Conservation (phyloP, 2,888 invertebrate genomes). For the Sepioteuthis lessoniana region DNA sequence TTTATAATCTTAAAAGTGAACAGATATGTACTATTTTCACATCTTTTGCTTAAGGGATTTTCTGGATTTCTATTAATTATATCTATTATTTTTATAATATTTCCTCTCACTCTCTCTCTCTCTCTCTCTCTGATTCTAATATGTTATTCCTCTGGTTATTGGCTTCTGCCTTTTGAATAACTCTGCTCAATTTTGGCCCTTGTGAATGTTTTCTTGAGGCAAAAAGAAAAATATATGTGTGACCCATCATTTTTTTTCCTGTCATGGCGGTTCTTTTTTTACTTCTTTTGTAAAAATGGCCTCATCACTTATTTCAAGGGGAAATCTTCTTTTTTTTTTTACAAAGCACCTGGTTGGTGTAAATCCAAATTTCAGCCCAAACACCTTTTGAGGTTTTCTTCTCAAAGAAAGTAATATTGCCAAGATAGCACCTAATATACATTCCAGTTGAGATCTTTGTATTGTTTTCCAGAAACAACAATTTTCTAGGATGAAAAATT, state of each 20-base stretch:
- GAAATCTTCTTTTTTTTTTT: background rate
- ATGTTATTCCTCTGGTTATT: background rate
- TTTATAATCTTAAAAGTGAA: background rate
- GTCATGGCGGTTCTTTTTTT: background rate
- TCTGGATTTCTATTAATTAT: background rate
- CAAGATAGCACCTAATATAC: background rate
- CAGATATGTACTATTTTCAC: background rate
- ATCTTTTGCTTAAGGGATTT: background rate
- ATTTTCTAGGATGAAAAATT: background rate
- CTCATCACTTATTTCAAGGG: background rate
- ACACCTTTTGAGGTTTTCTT: background rate
- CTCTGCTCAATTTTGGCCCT: background rate
- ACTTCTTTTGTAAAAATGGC: background rate
- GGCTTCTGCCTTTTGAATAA: background rate
- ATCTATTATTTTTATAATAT: background rate
- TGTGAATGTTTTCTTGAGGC: background rate
- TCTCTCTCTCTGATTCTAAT: background rate
- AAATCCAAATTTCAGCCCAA: background rate
- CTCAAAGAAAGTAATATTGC: background rate
- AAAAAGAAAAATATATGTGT: background rate
- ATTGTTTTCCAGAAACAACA: background rate
- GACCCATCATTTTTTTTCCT: background rate
- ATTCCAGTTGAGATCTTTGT: slow-evolving; percentile 2
- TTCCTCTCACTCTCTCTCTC: no score
- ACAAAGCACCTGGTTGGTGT: background rate